Conservation (phyloP, 2,888 invertebrate genomes). For the Carcina quercana region DNA sequence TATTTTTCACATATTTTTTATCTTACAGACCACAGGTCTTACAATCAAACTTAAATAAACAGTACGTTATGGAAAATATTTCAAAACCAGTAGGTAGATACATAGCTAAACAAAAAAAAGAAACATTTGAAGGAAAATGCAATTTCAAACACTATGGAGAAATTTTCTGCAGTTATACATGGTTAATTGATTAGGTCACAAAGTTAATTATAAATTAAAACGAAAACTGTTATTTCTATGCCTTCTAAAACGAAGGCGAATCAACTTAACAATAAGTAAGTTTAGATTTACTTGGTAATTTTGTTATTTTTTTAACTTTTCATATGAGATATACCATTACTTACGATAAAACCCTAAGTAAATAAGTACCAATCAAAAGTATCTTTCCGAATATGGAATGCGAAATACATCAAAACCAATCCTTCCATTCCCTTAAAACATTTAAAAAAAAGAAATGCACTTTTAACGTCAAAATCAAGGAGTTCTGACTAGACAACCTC, state of each 20-base stretch:
- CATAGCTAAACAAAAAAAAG: too few species aligned
- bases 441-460: conserved; percentile 32
- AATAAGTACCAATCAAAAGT: conserved; percentile 27
- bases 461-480: conserved; percentile 29
- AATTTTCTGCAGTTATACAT: too few species aligned
- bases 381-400: conserved; percentile 19
- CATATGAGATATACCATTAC: conserved; percentile 3
- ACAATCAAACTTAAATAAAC: conserved; percentile 31
- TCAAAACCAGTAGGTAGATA: too few species aligned
- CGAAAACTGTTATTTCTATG: conserved; percentile 23
- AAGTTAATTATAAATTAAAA: conserved; percentile 23
- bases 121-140: conserved; percentile 36
- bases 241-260: conserved; percentile 63
- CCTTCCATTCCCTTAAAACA: conserved; percentile 9
- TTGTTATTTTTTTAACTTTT: conserved; percentile 2
- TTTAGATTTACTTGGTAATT: conserved; percentile 1
- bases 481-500: conserved; percentile 60
- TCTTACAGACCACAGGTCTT: conserved; percentile 69
- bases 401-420: conserved; percentile 12
- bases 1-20: conserved; percentile 22
- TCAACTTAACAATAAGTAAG: conserved; percentile 1
- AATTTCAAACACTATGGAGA: conserved; percentile 7
- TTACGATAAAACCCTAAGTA: conserved; percentile 4
- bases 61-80: conserved; percentile 26
- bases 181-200: too few species aligned